These are phyloP conservation scores for Lithobates pipiens DNA, from an alignment of 2,797 vertebrate genomes.

Conservation along the genomic window DNA sequence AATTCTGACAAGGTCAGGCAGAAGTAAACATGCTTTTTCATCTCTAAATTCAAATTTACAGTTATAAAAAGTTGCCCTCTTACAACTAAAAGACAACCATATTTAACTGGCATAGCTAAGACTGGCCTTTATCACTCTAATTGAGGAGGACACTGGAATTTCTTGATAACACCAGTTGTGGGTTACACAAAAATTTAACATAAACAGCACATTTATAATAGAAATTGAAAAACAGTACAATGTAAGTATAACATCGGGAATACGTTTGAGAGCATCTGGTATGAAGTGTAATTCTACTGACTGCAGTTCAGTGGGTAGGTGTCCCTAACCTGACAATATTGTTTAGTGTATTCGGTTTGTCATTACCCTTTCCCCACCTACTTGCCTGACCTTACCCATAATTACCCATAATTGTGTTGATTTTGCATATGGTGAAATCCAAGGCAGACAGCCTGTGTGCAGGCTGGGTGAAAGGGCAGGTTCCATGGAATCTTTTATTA, in stretches of 20 bases:
- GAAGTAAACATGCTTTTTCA: slow-evolving; percentile 32
- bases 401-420: too few species aligned
- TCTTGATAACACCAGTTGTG: slow-evolving; percentile 35
- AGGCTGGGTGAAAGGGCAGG: too few species aligned
- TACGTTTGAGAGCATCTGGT: background rate
- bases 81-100: slow-evolving; percentile 25
- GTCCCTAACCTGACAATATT: too few species aligned
- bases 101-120: slow-evolving; percentile 13
- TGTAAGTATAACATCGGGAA: slow-evolving; percentile 11
- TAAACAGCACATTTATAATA: background rate
- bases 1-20: slow-evolving; percentile 45
- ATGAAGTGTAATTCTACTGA: too few species aligned
- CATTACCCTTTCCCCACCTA: too few species aligned
- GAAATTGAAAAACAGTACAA: background rate
- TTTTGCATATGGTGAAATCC: too few species aligned
- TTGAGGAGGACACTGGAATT: slow-evolving; percentile 54
- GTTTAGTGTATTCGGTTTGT: too few species aligned
- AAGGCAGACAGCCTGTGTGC: too few species aligned
- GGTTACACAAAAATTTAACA: slow-evolving; percentile 15
- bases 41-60: slow-evolving; percentile 45
- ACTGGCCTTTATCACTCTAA: slow-evolving; percentile 56
- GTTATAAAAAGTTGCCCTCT: slow-evolving; percentile 18
- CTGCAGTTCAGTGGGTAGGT: too few species aligned
- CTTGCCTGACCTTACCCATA: too few species aligned
- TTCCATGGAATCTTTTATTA: too few species aligned